phyloP scores from a whole-genome alignment of 92 coral and sea anemone species.

The Metridium senile region DNA sequence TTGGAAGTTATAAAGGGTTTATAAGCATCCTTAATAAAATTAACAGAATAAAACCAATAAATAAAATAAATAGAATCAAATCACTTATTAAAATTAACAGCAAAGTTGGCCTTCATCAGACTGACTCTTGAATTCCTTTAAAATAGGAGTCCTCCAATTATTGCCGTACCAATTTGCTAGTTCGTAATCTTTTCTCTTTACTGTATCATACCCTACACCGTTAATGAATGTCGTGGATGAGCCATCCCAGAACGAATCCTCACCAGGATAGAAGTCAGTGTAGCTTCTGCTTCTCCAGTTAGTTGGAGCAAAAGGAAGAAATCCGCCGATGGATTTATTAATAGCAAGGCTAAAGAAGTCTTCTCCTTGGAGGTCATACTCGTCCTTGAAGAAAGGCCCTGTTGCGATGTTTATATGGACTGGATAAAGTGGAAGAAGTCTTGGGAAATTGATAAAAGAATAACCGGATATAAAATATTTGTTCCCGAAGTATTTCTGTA shows the following conservation, averaged over 20 bases:
- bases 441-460: constrained; percentile 33
- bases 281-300: constrained; percentile 63
- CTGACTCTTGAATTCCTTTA: constrained; percentile 45
- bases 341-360: constrained; percentile 54
- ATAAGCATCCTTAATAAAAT: no score
- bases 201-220: constrained; percentile 38
- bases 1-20: no score
- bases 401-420: constrained; percentile 46
- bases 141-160: constrained; percentile 37
- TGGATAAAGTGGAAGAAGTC: constrained; percentile 47
- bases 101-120: constrained; percentile 32
- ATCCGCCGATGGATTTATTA: constrained; percentile 17
- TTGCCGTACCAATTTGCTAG: constrained; percentile 64
- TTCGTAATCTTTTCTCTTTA: constrained; percentile 53
- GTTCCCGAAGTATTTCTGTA: constrained; percentile 33
- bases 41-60: no score
- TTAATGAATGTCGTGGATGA: constrained; percentile 54
- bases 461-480: constrained; percentile 39
- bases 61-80: no score
- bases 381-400: constrained; percentile 51
- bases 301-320: constrained; percentile 26
- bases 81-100: no score
- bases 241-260: constrained; percentile 57
- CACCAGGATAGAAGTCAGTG: constrained; percentile 48
- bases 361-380: constrained; percentile 65